A percentile compares a stretch with the other conserved stretches of the same genome.
These are phyloP conservation scores for Parazoanthus atlanticus DNA, from an alignment of 92 coral and sea anemone genomes.

Conservation along the genomic window DNA sequence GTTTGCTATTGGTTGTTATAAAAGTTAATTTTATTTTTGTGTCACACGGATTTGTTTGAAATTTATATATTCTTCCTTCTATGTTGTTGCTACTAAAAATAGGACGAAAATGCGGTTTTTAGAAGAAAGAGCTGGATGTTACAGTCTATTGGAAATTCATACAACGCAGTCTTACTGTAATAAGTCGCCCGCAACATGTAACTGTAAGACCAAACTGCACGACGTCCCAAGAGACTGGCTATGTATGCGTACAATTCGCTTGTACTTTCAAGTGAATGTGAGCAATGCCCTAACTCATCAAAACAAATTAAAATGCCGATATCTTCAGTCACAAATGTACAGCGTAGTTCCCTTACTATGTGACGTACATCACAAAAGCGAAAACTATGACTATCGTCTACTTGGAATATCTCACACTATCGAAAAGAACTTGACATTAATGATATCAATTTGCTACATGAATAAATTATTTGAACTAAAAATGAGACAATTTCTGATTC, in stretches of 20 bases:
- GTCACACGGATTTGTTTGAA: neutral
- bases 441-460: neutral
- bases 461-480: conserved; percentile 33
- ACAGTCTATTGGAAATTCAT: neutral
- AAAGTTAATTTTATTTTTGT: no score
- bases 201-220: neutral
- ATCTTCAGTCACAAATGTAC: no score
- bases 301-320: no score
- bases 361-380: neutral
- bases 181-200: conserved; percentile 16
- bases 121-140: neutral
- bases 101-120: neutral
- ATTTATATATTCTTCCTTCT: neutral
- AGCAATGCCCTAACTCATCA: no score
- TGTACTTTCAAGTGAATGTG: neutral
- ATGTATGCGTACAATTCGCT: neutral
- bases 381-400: neutral
- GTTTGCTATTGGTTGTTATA: neutral
- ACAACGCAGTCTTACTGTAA: neutral
- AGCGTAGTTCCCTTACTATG: no score
- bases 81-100: neutral
- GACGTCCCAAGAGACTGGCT: no score
- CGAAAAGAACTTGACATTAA: neutral
- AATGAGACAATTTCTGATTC: neutral
- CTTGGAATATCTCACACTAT: conserved; percentile 1